Percentiles rank a stretch among this genome's conserved stretches.
phyloP scores from a whole-genome alignment of 2,113 vertebrate species.

The Lophochroa leadbeateri region DNA sequence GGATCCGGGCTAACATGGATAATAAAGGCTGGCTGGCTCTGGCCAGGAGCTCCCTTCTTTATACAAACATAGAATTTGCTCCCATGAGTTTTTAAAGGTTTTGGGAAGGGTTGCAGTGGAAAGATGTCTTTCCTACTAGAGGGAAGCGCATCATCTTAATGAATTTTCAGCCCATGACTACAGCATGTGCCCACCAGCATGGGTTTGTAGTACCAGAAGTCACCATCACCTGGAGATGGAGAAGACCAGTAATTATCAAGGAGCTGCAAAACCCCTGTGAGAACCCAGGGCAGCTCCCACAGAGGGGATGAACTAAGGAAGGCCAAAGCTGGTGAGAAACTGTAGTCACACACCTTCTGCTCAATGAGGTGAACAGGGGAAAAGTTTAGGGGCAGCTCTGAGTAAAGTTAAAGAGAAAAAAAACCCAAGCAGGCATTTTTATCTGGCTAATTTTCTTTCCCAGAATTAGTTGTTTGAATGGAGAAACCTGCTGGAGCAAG shows the following conservation, averaged over 20 bases:
- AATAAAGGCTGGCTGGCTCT: background rate
- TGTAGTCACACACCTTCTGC: background rate
- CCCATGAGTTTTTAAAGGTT: background rate
- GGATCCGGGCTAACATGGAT: background rate
- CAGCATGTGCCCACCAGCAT: fast-evolving
- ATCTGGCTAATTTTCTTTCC: conserved; percentile 73
- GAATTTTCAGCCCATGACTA: background rate
- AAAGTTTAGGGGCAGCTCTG: background rate
- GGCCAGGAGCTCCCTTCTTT: background rate
- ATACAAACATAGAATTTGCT: fast-evolving
- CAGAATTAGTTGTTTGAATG: conserved; percentile 76
- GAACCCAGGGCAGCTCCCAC: background rate
- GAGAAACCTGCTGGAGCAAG: conserved; percentile 71
- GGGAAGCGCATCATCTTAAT: fast-evolving
- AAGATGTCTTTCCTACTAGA: background rate
- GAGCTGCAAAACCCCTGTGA: background rate
- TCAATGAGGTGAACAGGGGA: background rate
- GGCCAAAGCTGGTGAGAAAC: background rate
- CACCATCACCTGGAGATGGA: fast-evolving
- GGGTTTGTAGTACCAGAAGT: background rate
- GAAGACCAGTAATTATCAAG: background rate
- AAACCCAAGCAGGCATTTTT: background rate
- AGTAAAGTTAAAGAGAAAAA: background rate
- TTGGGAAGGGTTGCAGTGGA: background rate
- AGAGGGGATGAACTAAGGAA: background rate